Percentiles rank a stretch among this genome's conserved stretches.
Conservation (phyloP, 1,140 invertebrate genomes). For the Cardiocondyla obscurior region DNA sequence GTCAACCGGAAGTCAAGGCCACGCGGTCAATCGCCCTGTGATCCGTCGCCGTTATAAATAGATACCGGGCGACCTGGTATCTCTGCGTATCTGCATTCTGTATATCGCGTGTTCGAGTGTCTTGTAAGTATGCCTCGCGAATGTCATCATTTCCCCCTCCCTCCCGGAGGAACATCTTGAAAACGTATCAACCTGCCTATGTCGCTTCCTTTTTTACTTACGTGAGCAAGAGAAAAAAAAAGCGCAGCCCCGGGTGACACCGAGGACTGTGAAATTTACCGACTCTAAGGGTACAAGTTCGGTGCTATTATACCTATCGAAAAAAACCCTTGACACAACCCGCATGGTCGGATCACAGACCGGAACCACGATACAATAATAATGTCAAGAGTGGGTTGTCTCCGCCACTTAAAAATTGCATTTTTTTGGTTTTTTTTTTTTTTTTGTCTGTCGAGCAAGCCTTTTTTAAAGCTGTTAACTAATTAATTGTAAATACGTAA, state of each 20-base stretch:
- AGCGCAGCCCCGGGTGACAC: no score
- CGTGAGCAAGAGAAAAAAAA: no score
- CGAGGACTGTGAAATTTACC: no score
- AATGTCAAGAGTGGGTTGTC: no score
- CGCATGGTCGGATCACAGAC: no score
- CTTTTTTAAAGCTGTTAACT: not conserved
- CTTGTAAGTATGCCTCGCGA: not conserved
- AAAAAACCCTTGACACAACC: no score
- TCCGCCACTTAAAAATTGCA: not conserved
- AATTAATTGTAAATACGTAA: not conserved
- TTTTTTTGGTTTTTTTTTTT: no score
- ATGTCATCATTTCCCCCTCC: not conserved
- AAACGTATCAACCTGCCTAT: not conserved
- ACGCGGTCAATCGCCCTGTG: constrained; percentile 79
- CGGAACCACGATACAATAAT: no score
- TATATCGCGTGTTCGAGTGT: constrained; percentile 54
- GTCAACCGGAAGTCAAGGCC: constrained; percentile 80
- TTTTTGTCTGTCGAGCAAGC: not conserved
- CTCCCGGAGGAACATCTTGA: not conserved
- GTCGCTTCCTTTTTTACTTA: not conserved
- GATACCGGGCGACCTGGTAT: constrained; percentile 67
- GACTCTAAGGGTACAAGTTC: no score
- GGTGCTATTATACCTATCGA: no score
- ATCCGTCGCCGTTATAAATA: constrained; percentile 77
- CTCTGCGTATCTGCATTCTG: constrained; percentile 65